Evolutionary conservation across 1,140 invertebrate genomes (phyloP), one percentile per base, ranked within the genome.

Genomic region (Coelopa frigida): DNA sequence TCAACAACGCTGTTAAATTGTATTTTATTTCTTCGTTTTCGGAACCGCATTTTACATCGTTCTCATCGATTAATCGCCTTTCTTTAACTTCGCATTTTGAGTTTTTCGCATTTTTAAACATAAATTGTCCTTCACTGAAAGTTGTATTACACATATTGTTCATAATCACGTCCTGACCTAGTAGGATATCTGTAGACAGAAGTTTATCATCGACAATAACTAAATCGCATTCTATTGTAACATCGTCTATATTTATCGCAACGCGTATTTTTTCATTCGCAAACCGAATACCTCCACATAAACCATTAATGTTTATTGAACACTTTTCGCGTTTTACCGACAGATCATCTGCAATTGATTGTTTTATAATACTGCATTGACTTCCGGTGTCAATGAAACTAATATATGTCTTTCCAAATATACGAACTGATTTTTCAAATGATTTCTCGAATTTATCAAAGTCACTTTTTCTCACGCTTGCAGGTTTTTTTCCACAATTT

Each of bases 321-420:
- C 44, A 46, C n/a, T 32, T 8, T 4, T 31, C 18, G n/a, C n/a
- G n/a, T 33, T 35, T 14, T 7, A 12, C 11, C 18, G 15, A 4
- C 10, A 35, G 3, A 10, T 12, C 27, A 11, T 45, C n/a, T 11
- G 15, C 43, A 20, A 17, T 35, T 15, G 43, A 22, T 17, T 36
- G n/a, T 11, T 33, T 11, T 21, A 35, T 22, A 22, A 35, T 22
- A 35, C 14, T 21, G n/a, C 43, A 45, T 21, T 45, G 12, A 33
- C 32, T 45, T 8, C 31, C 43, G 11, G 31, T 45, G 11, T 45
- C 43, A n/a, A 45, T 23, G 14, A 45, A 45, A 17, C 31, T 22
- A 8, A 14, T 5, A n/a, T 37, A 46, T 15, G 21, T 22, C 18
- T 10, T 37, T 3, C 24, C 35, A 27, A 21, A 27, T 14, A 46